Base-by-base conservation (phyloP, 2,113 vertebrate species). In the Notiomystis cincta region DNA sequence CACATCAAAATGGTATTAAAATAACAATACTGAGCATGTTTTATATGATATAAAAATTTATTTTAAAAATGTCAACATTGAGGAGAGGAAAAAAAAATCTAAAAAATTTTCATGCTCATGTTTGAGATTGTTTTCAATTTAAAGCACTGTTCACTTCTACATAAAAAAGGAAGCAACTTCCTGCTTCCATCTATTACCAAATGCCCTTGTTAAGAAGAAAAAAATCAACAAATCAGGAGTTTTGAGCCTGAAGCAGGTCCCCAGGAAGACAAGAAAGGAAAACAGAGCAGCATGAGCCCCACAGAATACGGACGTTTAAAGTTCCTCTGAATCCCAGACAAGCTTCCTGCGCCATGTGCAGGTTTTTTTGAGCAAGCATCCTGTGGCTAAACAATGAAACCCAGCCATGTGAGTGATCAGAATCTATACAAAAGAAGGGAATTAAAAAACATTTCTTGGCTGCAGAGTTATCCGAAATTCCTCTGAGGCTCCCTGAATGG, bases 331-430 rank as follows among this genome's bases (percentile, higher is more conserved):
- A 89, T 31, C 45, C 64, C 88, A 7, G 20, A 42, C 60, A 47
- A 64, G 64, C 35, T 84, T 90, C 89, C 91, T 82, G 75, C 2
- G 1, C 62, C 47, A 23, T 1, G n/a, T 2, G 76, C 2, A 15
- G 44, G 10, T 7, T 42, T 71, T 61, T 77, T 13, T 37, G 62
- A 35, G 54, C 78, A 72, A 89, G 70, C 80, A 93, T 95, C 93
- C 91, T 78, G 90, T 62, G 80, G 93, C 86, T 62, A 23, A 89
- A 94, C 93, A 90, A 92, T 64, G 73, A 47, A 80, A 66, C 38
- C 25, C 7, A 60, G 87, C 37, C 73, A 40, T 48, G 5, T 40
- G 70, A 96, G 30, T 3, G 61, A 69, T 33, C 66, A 60, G 38
- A 56, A 88, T 35, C 72, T 9, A 37, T 13, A 88, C 47, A 88